A percentile compares a stretch with the other conserved stretches of the same genome.
Conservation (phyloP, 2,113 vertebrate genomes). For the Gopherus evgoodei region DNA sequence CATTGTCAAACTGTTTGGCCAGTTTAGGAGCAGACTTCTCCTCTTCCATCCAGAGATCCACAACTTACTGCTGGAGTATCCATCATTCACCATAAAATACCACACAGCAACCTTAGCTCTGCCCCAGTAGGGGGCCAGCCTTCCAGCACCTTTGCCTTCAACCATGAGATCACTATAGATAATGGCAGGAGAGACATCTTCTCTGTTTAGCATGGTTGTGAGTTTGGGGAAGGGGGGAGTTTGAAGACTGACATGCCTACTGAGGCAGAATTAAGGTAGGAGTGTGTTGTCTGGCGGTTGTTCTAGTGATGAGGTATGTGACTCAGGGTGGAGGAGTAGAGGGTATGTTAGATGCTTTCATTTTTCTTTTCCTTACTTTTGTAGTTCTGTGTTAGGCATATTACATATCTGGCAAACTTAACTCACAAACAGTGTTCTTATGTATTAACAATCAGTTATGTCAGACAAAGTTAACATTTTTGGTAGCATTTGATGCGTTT, state of each 20-base stretch:
- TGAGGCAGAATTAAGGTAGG: background rate
- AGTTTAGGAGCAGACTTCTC: background rate
- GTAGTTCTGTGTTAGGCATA: background rate
- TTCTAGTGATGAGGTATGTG: fast-evolving
- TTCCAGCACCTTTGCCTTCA: background rate
- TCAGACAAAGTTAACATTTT: background rate
- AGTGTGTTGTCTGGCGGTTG: background rate
- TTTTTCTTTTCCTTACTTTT: background rate
- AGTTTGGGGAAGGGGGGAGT: background rate
- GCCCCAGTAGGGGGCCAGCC: background rate
- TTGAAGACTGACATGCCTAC: background rate
- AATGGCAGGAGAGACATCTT: background rate
- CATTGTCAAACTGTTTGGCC: background rate
- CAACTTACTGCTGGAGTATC: background rate
- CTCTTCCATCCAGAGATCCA: background rate
- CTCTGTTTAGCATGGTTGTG: background rate
- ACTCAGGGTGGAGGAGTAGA: background rate
- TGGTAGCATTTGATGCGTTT: background rate
- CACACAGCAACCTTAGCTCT: background rate
- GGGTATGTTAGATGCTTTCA: fast-evolving
- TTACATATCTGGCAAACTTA: background rate
- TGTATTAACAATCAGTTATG: fast-evolving
- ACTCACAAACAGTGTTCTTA: background rate
- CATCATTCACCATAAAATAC: background rate
- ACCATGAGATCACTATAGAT: background rate